A percentile compares a stretch with the other conserved stretches of the same genome.
These are phyloP conservation scores for Chymomyza fuscimana DNA, from an alignment of 2,888 invertebrate genomes.

Conservation along the genomic window DNA sequence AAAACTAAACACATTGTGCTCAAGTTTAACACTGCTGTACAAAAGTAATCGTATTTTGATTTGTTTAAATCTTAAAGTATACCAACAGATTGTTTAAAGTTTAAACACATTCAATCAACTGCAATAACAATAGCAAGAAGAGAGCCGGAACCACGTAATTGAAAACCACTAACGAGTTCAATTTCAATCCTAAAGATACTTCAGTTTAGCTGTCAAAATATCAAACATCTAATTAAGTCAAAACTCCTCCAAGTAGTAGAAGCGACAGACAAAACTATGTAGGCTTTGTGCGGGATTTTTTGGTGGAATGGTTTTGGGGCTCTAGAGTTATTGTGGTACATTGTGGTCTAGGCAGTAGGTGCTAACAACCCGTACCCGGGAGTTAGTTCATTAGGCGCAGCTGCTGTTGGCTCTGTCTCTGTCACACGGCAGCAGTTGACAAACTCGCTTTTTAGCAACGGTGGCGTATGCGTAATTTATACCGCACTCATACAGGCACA, in stretches of 20 bases:
- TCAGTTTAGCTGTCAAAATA: constrained; percentile 43
- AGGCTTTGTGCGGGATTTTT: neutral
- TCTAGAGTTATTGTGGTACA: neutral
- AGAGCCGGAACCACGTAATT: constrained; percentile 9
- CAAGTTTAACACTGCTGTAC: neutral
- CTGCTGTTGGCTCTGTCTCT: constrained; percentile 22
- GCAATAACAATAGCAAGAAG: neutral
- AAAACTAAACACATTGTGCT: neutral
- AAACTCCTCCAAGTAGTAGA: constrained; percentile 33
- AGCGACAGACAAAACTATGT: constrained; percentile 15
- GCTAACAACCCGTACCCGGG: constrained; percentile 41
- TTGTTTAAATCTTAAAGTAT: neutral
- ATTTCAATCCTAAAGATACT: constrained; percentile 16
- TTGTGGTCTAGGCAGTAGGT: neutral
- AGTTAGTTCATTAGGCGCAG: constrained; percentile 65
- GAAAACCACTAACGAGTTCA: constrained; percentile 59
- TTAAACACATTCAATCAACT: neutral
- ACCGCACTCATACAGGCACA: constrained; percentile 28
- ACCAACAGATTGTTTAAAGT: neutral
- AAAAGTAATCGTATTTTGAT: neutral
- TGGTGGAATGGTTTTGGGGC: neutral
- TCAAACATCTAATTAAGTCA: constrained; percentile 65
- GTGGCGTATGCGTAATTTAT: constrained; percentile 67
- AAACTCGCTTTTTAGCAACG: constrained; percentile 53
- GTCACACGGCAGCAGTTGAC: constrained; percentile 36